Percentiles rank a stretch among this genome's conserved stretches.
Evolutionary conservation across 2,888 invertebrate species (phyloP).

Genomic region (Antheraea assamensis): DNA sequence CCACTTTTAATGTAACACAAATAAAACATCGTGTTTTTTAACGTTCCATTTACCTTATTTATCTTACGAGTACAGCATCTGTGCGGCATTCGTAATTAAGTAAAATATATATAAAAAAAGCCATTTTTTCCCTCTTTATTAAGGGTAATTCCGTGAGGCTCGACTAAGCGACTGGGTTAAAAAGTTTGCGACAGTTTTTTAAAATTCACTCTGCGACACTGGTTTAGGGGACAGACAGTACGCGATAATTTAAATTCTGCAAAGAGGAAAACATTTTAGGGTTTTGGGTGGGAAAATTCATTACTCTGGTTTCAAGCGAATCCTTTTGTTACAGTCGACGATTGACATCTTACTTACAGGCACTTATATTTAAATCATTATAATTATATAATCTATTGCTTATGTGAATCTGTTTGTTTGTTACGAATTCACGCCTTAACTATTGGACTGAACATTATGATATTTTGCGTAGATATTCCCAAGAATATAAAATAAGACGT

Average conservation of each 20-base stretch:
- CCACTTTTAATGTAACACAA: neutral
- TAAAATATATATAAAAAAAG: slow-evolving; percentile 20
- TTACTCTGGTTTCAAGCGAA: no score
- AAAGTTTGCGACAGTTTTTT: slow-evolving; percentile 20
- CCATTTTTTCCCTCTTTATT: slow-evolving; percentile 19
- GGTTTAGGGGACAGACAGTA: neutral
- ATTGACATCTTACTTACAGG: no score
- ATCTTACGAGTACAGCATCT: slow-evolving; percentile 19
- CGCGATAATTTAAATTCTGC: neutral
- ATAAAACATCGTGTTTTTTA: neutral
- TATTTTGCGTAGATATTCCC: no score
- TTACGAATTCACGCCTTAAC: no score
- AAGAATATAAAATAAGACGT: no score
- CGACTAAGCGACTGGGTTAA: slow-evolving; percentile 20
- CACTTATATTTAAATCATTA: no score
- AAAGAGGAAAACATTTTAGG: neutral
- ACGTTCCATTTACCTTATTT: slow-evolving; percentile 18
- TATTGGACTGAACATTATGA: no score
- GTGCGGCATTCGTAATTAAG: slow-evolving; percentile 24
- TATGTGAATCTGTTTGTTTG: no score
- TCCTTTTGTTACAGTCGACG: no score
- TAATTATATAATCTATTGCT: no score
- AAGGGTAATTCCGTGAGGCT: slow-evolving; percentile 25
- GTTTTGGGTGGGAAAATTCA: no score
- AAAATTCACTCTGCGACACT: slow-evolving; percentile 8